Evolutionary conservation across 2,888 invertebrate species (phyloP).

Genomic region (Yponomeuta plumbellus): DNA sequence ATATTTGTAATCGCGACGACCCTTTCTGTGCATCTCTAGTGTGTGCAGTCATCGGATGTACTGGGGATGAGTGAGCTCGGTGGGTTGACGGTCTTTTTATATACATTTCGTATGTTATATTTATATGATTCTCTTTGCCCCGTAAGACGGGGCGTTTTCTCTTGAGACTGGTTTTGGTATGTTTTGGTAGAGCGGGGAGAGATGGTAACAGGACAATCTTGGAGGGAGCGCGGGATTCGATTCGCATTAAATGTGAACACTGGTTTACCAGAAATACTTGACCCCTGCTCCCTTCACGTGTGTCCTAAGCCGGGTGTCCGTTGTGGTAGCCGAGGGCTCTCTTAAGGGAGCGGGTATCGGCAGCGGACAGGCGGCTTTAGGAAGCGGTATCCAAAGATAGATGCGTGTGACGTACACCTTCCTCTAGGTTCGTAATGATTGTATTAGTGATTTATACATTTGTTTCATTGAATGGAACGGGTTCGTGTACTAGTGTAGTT

Average conservation of each 20-base stretch:
- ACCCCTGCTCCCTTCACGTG: neutral
- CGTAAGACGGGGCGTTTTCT: slow-evolving; percentile 17
- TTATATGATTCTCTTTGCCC: slow-evolving; percentile 8
- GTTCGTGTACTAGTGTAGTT: slow-evolving; percentile 30
- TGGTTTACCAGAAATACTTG: neutral
- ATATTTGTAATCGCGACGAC: too few species aligned
- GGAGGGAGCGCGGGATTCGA: neutral
- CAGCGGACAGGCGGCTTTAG: slow-evolving; percentile 15
- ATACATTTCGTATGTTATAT: slow-evolving; percentile 20
- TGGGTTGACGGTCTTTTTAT: slow-evolving; percentile 12
- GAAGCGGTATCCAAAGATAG: slow-evolving; percentile 67
- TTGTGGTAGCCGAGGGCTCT: neutral
- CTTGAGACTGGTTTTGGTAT: slow-evolving; percentile 17
- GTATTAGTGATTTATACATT: slow-evolving; percentile 59
- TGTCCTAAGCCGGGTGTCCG: neutral
- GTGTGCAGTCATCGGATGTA: slow-evolving; percentile 28
- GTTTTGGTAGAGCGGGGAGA: slow-evolving; percentile 16
- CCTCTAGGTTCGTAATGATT: slow-evolving; percentile 50
- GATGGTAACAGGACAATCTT: slow-evolving; percentile 2
- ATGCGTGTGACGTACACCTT: slow-evolving; percentile 65
- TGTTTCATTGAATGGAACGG: slow-evolving; percentile 3
- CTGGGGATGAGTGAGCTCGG: slow-evolving; percentile 1
- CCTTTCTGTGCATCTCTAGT: slow-evolving; percentile 27
- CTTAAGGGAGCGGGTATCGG: neutral
- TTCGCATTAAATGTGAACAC: neutral